Conservation (phyloP, 2,113 vertebrate species). For the Corvus moneduloides region DNA sequence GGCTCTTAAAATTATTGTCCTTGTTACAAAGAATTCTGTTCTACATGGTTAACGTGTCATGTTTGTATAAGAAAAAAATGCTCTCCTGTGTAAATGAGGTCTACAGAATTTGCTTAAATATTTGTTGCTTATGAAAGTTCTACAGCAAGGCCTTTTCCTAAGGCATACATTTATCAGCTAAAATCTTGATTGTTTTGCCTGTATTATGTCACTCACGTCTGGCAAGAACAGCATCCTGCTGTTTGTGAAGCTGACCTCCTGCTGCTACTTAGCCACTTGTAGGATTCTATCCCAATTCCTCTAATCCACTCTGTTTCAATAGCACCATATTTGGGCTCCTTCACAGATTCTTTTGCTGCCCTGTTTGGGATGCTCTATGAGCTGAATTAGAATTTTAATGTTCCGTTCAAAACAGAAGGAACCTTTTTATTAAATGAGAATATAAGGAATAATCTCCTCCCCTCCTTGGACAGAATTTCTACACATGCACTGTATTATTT, state of each 20-base stretch:
- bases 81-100: neutral
- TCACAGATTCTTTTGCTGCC: conserved; percentile 56
- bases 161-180: conserved; percentile 38
- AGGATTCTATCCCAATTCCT: conserved; percentile 55
- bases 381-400: conserved; percentile 46
- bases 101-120: neutral
- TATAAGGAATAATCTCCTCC: neutral
- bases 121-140: neutral
- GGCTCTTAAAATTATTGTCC: neutral
- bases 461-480: neutral
- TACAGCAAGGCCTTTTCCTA: neutral
- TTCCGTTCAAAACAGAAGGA: conserved; percentile 22
- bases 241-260: conserved; percentile 60
- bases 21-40: neutral
- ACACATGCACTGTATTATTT: neutral
- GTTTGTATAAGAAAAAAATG: neutral
- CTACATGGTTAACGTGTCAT: neutral
- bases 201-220: conserved; percentile 63
- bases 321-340: conserved; percentile 64
- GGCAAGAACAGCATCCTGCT: conserved; percentile 58
- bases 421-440: conserved; percentile 17
- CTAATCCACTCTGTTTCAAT: conserved; percentile 59
- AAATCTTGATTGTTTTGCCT: conserved; percentile 55
- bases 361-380: conserved; percentile 41
- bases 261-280: conserved; percentile 60